Evolutionary conservation across 35 echinoderm and acorn worm species (phyloP).

Genomic region (Apostichopus parvimensis): DNA sequence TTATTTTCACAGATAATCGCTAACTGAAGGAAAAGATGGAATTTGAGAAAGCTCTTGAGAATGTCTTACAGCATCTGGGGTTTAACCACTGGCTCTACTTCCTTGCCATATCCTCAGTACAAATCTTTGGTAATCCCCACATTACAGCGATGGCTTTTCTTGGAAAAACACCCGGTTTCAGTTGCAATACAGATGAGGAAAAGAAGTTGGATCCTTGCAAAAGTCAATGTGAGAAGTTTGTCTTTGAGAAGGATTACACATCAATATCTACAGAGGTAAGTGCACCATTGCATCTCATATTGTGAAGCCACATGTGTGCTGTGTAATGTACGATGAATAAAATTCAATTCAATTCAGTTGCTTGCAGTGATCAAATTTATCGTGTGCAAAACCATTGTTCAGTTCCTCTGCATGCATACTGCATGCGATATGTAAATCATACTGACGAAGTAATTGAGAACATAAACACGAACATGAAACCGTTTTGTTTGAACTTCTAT

Average conservation of each 20-base stretch:
- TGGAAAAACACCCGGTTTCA: constrained; percentile 35
- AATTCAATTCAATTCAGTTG: too few species aligned
- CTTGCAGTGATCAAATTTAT: too few species aligned
- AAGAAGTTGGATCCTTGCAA: neutral
- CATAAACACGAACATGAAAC: too few species aligned
- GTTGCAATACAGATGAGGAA: neutral
- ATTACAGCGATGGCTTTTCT: constrained; percentile 26
- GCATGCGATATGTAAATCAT: too few species aligned
- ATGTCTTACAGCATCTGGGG: neutral
- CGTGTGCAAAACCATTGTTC: too few species aligned
- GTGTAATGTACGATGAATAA: too few species aligned
- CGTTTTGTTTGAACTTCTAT: neutral
- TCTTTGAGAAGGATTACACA: constrained; percentile 20
- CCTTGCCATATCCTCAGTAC: neutral
- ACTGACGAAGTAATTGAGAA: too few species aligned
- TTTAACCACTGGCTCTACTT: constrained; percentile 6
- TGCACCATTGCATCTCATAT: neutral
- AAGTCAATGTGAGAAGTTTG: constrained; percentile 19
- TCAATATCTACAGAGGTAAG: constrained; percentile 54
- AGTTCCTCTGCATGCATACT: too few species aligned
- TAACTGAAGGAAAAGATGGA: constrained; percentile 40
- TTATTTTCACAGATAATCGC: neutral
- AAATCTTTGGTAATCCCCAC: constrained; percentile 2
- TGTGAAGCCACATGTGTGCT: too few species aligned
- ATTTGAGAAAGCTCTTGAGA: constrained; percentile 49